phyloP scores from a whole-genome alignment of 2,113 vertebrate genomes.

The Tenebrosternarchus preto region DNA sequence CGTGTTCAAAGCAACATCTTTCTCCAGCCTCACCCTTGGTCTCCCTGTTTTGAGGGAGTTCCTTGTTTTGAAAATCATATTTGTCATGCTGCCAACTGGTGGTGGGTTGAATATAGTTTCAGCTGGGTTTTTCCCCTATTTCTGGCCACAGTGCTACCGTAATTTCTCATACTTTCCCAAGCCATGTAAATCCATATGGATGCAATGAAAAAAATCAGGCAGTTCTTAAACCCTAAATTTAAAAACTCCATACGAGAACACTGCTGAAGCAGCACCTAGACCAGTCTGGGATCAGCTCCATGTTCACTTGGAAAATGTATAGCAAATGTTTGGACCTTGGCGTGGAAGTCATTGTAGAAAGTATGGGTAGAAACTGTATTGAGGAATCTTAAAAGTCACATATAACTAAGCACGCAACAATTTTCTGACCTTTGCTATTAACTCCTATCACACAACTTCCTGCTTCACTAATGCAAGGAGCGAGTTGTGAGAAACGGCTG shows the following conservation, averaged over 20 bases:
- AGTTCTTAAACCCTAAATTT: neutral
- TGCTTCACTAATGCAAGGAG: neutral
- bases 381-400: no score
- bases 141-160: constrained; percentile 14
- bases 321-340: no score
- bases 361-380: no score
- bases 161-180: constrained; percentile 13
- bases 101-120: constrained; percentile 43
- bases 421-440: neutral
- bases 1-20: neutral
- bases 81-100: constrained; percentile 19
- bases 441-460: neutral
- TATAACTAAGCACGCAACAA: constrained; percentile 2
- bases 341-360: no score
- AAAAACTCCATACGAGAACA: neutral
- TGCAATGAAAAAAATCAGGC: neutral
- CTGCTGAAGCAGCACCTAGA: neutral
- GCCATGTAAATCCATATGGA: neutral
- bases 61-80: constrained; percentile 31
- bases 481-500: neutral
- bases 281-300: neutral
- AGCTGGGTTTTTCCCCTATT: constrained; percentile 36
- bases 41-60: constrained; percentile 22
- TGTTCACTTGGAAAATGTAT: neutral
- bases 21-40: neutral